phyloP scores from a whole-genome alignment of 1,140 invertebrate species.

The Drosophila baimaii region DNA sequence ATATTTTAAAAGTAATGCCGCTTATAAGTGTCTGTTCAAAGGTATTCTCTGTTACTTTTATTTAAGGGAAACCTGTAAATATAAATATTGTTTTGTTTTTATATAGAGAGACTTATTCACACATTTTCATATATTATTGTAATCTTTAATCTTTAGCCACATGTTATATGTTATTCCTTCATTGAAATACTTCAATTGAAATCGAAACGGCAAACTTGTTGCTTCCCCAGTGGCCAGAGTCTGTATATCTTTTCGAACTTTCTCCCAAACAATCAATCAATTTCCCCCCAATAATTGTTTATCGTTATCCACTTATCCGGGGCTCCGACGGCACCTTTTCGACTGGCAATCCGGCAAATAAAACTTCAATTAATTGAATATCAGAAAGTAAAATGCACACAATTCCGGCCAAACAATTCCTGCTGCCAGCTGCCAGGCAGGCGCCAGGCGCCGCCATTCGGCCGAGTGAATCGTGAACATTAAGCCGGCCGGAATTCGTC shows the following conservation, averaged over 20 bases:
- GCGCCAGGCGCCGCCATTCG: conserved; percentile 3
- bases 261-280: conserved; percentile 56
- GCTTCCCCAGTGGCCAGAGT: not conserved
- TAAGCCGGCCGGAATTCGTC: conserved; percentile 39
- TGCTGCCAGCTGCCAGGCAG: not conserved
- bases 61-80: too few species aligned
- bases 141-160: not conserved
- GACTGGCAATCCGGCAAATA: conserved; percentile 56
- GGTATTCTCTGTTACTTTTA: too few species aligned
- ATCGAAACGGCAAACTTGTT: not conserved
- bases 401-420: conserved; percentile 44
- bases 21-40: too few species aligned
- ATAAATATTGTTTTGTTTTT: not conserved
- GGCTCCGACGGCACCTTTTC: conserved; percentile 10
- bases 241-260: conserved; percentile 27
- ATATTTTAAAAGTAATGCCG: too few species aligned
- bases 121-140: not conserved
- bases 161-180: not conserved
- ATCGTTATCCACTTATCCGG: conserved; percentile 44
- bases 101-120: not conserved
- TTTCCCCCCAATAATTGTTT: conserved; percentile 44
- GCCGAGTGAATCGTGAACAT: conserved; percentile 38
- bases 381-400: conserved; percentile 53
- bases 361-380: conserved; percentile 78
- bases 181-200: not conserved